Percentiles rank a stretch among this genome's conserved stretches.
Conservation (phyloP, 2,888 invertebrate genomes). For the Eulithis prunata region DNA sequence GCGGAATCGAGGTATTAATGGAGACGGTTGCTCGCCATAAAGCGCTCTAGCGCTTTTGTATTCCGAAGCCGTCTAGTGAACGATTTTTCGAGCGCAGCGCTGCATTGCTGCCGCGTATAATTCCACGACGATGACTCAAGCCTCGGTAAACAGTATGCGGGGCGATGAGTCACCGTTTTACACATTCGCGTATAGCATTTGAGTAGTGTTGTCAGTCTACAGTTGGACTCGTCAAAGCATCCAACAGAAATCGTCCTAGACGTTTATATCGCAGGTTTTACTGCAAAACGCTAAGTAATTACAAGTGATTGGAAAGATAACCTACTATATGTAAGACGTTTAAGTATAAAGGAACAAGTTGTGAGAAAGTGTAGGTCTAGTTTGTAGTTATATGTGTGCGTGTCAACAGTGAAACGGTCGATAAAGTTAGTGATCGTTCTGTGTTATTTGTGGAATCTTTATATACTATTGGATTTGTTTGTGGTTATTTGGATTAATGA, state of each 20-base stretch:
- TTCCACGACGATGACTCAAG: constrained; percentile 80
- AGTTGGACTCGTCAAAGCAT: constrained; percentile 79
- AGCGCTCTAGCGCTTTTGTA: constrained; percentile 72
- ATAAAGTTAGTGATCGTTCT: constrained; percentile 75
- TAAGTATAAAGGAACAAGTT: constrained; percentile 65
- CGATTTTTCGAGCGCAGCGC: constrained; percentile 61
- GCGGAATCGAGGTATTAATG: constrained; percentile 83
- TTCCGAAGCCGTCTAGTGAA: constrained; percentile 49
- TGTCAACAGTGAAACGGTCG: constrained; percentile 80
- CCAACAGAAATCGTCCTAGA: constrained; percentile 69
- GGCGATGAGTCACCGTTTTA: constrained; percentile 85
- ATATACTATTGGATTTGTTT: constrained; percentile 58
- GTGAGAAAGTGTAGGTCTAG: constrained; percentile 79
- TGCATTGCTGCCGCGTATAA: constrained; percentile 65
- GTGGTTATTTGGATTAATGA: constrained; percentile 54
- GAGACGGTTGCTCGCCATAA: constrained; percentile 65
- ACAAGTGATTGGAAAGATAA: constrained; percentile 62
- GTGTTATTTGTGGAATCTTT: constrained; percentile 77
- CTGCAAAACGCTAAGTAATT: constrained; percentile 73
- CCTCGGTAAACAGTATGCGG: constrained; percentile 85
- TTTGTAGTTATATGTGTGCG: constrained; percentile 70
- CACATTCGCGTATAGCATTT: constrained; percentile 84
- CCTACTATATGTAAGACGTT: constrained; percentile 59
- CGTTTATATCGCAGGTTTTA: constrained; percentile 77
- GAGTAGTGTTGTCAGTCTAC: constrained; percentile 83